phyloP scores from a whole-genome alignment of 2,797 vertebrate species.

The Margarornis squamiger region DNA sequence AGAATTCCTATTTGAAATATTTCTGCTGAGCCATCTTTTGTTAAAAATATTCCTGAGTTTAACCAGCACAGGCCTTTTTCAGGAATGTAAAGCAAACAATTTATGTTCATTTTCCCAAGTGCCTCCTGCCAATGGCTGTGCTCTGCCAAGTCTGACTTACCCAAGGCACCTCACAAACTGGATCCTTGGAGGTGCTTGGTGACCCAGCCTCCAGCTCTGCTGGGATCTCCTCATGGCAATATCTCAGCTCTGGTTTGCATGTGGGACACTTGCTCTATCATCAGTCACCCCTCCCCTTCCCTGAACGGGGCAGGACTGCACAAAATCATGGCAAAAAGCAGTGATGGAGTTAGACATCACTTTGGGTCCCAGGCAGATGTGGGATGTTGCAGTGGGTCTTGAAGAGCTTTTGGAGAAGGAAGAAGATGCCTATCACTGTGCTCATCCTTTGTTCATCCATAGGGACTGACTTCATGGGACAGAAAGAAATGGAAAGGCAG shows the following conservation, averaged over 20 bases:
- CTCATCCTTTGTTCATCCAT: not conserved
- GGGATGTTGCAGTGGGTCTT: not conserved
- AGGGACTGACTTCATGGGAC: not conserved
- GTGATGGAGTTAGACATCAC: not conserved
- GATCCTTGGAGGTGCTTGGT: not conserved
- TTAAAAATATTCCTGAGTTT: not conserved
- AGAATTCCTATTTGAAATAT: not conserved
- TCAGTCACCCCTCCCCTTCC: not conserved
- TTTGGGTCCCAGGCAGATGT: fast-evolving
- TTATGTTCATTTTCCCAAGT: not conserved
- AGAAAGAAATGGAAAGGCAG: not conserved
- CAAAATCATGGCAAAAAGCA: not conserved
- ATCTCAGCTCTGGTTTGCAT: not conserved
- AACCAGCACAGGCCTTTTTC: not conserved
- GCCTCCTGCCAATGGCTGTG: not conserved
- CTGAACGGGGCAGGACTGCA: not conserved
- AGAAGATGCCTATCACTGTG: not conserved
- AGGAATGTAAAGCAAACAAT: not conserved
- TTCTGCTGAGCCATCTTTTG: not conserved
- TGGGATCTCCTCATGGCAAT: not conserved
- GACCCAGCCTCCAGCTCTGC: not conserved
- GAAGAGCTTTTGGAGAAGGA: not conserved
- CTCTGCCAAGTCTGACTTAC: not conserved
- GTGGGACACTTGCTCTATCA: not conserved
- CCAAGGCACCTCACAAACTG: not conserved